A percentile compares a stretch with the other conserved stretches of the same genome.
phyloP scores from a whole-genome alignment of 2,113 vertebrate species.

The Plestiodon gilberti region DNA sequence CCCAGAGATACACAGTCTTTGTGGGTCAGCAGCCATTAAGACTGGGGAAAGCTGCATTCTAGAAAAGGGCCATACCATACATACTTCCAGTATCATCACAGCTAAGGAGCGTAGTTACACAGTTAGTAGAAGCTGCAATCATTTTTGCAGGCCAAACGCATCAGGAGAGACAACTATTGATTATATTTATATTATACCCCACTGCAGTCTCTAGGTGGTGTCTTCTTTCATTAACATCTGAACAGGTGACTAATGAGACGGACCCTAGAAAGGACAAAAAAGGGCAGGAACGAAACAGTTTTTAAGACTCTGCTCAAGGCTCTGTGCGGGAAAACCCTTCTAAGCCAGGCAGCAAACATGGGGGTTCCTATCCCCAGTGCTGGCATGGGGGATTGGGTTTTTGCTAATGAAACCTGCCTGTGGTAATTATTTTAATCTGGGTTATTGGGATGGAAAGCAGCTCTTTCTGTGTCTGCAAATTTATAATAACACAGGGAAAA shows the following conservation, averaged over 20 bases:
- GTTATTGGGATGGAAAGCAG: constrained; percentile 30
- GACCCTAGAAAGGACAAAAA: not conserved
- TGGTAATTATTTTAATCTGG: constrained; percentile 56
- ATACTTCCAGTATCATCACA: not conserved
- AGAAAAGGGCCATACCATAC: not conserved
- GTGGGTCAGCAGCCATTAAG: not conserved
- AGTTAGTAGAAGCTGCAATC: not conserved
- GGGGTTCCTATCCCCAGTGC: not conserved
- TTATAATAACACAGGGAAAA: constrained; percentile 8
- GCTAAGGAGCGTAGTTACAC: not conserved
- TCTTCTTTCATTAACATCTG: not conserved
- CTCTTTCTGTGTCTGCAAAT: constrained; percentile 37
- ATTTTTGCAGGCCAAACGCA: not conserved
- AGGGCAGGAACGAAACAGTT: not conserved
- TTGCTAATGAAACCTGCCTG: constrained; percentile 20
- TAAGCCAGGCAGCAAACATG: accelerated
- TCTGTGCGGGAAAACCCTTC: accelerated
- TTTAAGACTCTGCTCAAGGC: not conserved
- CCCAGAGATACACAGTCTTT: not conserved
- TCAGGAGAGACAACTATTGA: not conserved
- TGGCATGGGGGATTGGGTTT: not conserved
- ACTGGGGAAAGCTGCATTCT: not conserved
- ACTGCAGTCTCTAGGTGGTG: not conserved
- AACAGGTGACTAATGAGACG: not conserved
- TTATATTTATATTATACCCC: not conserved